These are phyloP conservation scores for Orientallactaga bullata DNA, from an alignment of 2,113 vertebrate genomes.

Conservation along the genomic window DNA sequence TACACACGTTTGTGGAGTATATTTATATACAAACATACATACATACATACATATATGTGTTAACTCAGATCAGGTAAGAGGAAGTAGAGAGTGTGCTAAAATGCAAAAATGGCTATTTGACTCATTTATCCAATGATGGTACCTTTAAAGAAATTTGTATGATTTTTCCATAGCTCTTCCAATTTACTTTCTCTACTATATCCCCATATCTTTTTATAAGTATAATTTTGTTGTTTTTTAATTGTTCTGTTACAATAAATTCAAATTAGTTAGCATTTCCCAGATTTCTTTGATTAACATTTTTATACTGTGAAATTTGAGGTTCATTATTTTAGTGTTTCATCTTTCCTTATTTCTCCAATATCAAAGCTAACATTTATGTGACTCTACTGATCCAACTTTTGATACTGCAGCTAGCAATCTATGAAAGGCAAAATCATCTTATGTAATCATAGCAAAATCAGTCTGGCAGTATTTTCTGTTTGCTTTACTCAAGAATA, in stretches of 20 bases:
- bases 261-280: neutral
- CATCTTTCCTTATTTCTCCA: neutral
- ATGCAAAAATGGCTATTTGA: neutral
- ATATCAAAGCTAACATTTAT: neutral
- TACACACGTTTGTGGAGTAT: neutral
- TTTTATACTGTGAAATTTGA: constrained; percentile 14
- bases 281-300: neutral
- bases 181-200: neutral
- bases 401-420: neutral
- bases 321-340: neutral
- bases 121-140: constrained; percentile 18
- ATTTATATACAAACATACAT: neutral
- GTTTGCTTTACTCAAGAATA: neutral
- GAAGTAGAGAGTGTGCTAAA: neutral
- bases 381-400: neutral
- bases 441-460: neutral
- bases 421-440: constrained; percentile 1
- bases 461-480: neutral
- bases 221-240: neutral
- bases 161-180: neutral
- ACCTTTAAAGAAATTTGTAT: neutral
- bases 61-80: neutral
- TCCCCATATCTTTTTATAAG: neutral
- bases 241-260: neutral
- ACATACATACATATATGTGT: neutral